Percentiles rank a stretch among this genome's conserved stretches.
These are phyloP conservation scores for Boloria selene DNA, from an alignment of 2,888 invertebrate species.

Conservation along the genomic window DNA sequence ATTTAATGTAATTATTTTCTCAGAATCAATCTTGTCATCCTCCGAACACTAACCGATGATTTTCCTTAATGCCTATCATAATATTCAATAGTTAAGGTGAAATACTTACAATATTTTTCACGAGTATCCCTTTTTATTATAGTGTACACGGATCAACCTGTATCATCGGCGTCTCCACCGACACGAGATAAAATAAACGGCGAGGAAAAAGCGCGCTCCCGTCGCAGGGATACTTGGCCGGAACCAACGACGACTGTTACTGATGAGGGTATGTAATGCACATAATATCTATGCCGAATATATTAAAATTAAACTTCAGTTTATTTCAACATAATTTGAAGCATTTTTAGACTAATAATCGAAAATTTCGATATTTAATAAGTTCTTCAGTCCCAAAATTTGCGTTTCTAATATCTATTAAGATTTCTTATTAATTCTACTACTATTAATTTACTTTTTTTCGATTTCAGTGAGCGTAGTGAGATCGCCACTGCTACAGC, in stretches of 20 bases:
- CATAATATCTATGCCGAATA: neutral
- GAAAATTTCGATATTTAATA: too few relatives aligned
- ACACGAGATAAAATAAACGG: conserved; percentile 90
- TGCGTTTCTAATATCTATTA: too few relatives aligned
- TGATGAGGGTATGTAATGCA: conserved; percentile 61
- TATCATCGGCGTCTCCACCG: conserved; percentile 90
- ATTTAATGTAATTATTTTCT: conserved; percentile 19
- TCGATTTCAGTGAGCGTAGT: conserved; percentile 54
- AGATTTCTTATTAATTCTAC: too few relatives aligned
- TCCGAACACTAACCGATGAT: neutral
- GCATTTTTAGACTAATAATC: too few relatives aligned
- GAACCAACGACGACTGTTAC: conserved; percentile 57
- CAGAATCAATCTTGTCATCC: conserved; percentile 17
- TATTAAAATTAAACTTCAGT: too few relatives aligned
- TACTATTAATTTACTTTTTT: neutral
- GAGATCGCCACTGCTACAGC: conserved; percentile 74
- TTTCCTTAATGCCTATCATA: neutral
- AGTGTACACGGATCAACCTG: conserved; percentile 86
- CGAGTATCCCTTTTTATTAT: conserved; percentile 25
- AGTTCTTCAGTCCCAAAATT: too few relatives aligned
- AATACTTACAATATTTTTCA: too few relatives aligned
- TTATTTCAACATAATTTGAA: too few relatives aligned
- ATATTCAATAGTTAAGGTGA: neutral
- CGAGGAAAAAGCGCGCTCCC: conserved; percentile 86
- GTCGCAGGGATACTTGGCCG: conserved; percentile 79